Base-by-base conservation (phyloP, 2,888 invertebrate species). In the Pandemis heparana region DNA sequence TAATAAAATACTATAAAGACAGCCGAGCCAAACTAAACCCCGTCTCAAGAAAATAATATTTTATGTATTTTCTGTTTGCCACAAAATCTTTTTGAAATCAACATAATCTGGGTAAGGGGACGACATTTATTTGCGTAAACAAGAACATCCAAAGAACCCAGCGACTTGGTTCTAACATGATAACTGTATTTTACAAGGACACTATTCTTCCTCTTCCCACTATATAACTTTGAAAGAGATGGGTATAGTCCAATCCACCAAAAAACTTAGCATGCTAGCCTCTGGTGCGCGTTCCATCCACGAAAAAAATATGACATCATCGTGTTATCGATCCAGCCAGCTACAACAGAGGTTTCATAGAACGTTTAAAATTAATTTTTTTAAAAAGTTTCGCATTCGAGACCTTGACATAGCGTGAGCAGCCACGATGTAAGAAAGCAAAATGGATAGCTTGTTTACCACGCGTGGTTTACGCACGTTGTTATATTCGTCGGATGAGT, bases 401-500 rank as follows among this genome's bases (percentile, higher is more conserved):
- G 66, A 18, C 66, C 66, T 67, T 67, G 66, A 41, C 66, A 18
- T 67, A 41, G 66, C 56, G 56, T 38, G 18, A 41, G 14, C 53
- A 18, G 39, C 53, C 53, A 56, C 41, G 56, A 39, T 39, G 16
- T 9, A 39, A 39, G 39, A 56, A 23, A 67, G 41, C 66, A 56
- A 46, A 63, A 46, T 23, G n/a, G 59, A 59, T 59, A 10, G 10
- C 51, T 62, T 65, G 65, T 65, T 65, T 65, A 65, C 65, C 51
- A 51, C 38, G 66, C 41, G 53, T 23, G 7, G 32, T 23, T 39
- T 56, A 67, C 66, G 56, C 41, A 56, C 41, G 16, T 53, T 39
- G 53, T 53, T 66, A 43, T 23, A 16, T 56, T 39, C 18, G 38
- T 68, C 51, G 60, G 59, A 68, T 78, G 77, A 76, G 71, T 63